These are phyloP conservation scores for Urocyon cinereoargenteus DNA, from an alignment of 2,797 vertebrate species.

Conservation along the genomic window DNA sequence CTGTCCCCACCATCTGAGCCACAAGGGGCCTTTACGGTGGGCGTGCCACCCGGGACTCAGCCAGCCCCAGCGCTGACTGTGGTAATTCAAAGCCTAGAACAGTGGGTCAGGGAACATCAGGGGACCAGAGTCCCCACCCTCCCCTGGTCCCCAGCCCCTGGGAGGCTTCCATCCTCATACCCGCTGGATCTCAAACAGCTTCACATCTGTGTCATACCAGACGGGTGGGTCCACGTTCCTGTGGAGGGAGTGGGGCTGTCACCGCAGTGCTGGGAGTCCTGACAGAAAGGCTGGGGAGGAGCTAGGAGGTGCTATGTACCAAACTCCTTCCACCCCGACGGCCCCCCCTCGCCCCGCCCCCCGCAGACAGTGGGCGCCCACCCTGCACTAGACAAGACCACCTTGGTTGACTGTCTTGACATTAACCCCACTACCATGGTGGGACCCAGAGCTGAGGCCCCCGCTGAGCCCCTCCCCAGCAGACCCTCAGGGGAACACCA, in stretches of 20 bases:
- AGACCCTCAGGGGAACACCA: neutral
- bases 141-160: neutral
- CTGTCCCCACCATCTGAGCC: neutral
- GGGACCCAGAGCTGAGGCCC: neutral
- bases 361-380: neutral
- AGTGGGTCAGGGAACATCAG: constrained; percentile 50
- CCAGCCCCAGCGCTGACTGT: constrained; percentile 8
- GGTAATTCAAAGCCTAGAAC: constrained; percentile 82
- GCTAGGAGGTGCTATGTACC: neutral
- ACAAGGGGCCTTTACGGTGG: neutral
- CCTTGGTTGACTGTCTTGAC: neutral
- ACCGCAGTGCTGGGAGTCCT: neutral
- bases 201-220: constrained; percentile 99
- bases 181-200: constrained; percentile 98
- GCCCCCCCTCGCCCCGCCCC: neutral
- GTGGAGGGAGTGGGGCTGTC: neutral
- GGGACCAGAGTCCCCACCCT: neutral
- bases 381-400: neutral
- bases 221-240: constrained; percentile 98
- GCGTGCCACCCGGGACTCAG: neutral
- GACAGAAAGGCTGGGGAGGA: neutral
- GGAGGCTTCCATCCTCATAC: constrained; percentile 88
- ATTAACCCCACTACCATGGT: neutral
- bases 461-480: neutral
- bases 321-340: neutral